Evolutionary conservation across 1,140 invertebrate species (phyloP).

Genomic region (Antheraea mylitta): DNA sequence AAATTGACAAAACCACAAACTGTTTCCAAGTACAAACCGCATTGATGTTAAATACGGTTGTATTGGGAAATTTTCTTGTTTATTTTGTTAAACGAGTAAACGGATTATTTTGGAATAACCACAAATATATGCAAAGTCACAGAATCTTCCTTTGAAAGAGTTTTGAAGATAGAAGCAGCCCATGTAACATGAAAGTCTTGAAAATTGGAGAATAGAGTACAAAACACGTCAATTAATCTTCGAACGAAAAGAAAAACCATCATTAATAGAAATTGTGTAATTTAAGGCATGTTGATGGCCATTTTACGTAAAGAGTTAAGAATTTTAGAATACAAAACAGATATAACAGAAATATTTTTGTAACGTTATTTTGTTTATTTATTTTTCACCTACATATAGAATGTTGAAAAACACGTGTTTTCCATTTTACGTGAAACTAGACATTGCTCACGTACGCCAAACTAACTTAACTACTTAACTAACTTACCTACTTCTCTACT

Average conservation of each 20-base stretch:
- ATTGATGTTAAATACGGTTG: background rate
- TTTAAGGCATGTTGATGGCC: too few species aligned
- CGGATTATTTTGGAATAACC: background rate
- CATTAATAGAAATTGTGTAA: background rate
- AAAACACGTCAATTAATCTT: too few species aligned
- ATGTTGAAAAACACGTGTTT: constrained; percentile 1
- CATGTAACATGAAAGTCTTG: background rate
- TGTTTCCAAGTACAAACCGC: background rate
- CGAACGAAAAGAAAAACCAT: background rate
- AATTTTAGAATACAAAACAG: background rate
- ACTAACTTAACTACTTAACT: background rate
- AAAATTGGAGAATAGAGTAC: too few species aligned
- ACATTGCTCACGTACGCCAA: background rate
- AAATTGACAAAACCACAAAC: background rate
- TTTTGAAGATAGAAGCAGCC: background rate
- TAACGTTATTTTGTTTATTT: background rate
- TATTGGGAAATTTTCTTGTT: background rate
- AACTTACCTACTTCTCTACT: background rate
- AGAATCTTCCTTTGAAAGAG: background rate
- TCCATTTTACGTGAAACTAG: background rate
- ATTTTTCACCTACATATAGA: background rate
- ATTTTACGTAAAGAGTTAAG: background rate
- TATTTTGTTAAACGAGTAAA: background rate
- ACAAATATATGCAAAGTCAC: background rate
- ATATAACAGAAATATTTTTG: background rate